A percentile compares a stretch with the other conserved stretches of the same genome.
phyloP scores from a whole-genome alignment of 2,888 invertebrate genomes.

The Fissipunctia ypsillon region DNA sequence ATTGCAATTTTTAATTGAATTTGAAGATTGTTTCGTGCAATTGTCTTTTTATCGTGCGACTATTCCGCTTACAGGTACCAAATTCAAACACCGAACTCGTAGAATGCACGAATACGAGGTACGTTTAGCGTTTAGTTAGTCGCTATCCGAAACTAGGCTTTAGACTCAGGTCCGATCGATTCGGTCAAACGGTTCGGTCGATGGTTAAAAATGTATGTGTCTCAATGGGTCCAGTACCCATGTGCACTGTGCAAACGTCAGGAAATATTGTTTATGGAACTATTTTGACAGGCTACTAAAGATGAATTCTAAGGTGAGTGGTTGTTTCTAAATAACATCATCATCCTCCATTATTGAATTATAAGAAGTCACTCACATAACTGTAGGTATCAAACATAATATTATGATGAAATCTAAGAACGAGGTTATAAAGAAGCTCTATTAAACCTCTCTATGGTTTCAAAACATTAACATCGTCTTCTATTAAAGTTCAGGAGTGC shows the following conservation, averaged over 20 bases:
- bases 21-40: neutral
- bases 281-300: neutral
- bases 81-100: slow-evolving; percentile 19
- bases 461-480: slow-evolving; percentile 31
- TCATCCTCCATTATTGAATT: neutral
- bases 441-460: slow-evolving; percentile 18
- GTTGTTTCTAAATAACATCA: neutral
- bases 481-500: slow-evolving; percentile 19
- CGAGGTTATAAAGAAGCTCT: neutral
- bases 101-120: neutral
- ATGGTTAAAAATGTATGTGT: slow-evolving; percentile 5
- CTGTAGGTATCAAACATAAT: neutral
- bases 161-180: neutral
- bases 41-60: slow-evolving; percentile 7
- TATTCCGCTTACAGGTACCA: neutral
- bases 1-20: neutral
- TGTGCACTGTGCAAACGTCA: neutral
- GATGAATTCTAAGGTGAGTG: neutral
- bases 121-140: slow-evolving; percentile 8
- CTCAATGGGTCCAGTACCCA: neutral
- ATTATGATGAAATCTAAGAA: slow-evolving; percentile 3
- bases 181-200: neutral
- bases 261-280: neutral
- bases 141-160: neutral
- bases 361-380: neutral